A percentile compares a stretch with the other conserved stretches of the same genome.
These are phyloP conservation scores for Scomber scombrus DNA, from an alignment of 2,113 vertebrate genomes.

Conservation along the genomic window DNA sequence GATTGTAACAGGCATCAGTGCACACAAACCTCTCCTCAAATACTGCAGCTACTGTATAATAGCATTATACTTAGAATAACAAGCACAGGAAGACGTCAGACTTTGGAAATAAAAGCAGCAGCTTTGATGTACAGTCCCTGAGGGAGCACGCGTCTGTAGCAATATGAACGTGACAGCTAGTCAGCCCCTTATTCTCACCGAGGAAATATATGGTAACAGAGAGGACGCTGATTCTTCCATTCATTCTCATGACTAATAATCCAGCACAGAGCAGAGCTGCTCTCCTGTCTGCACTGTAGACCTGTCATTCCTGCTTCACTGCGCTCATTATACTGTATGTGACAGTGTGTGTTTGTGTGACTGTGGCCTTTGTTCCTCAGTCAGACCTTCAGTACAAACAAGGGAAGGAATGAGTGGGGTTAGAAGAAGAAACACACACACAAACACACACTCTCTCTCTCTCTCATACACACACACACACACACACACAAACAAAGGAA, in stretches of 20 bases:
- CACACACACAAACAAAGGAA: constrained; percentile 8
- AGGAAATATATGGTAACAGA: constrained; percentile 5
- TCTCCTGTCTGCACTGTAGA: constrained; percentile 1
- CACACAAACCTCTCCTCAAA: no score
- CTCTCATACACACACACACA: constrained; percentile 4
- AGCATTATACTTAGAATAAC: no score
- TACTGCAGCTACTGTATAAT: no score
- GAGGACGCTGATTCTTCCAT: constrained; percentile 6
- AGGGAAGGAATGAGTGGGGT: constrained; percentile 14
- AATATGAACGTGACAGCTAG: not conserved
- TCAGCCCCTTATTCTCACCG: not conserved
- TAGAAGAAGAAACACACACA: constrained; percentile 10
- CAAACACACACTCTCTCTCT: constrained; percentile 32
- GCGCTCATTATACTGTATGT: constrained; percentile 25
- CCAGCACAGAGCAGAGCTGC: not conserved
- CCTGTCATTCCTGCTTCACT: constrained; percentile 16
- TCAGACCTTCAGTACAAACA: constrained; percentile 33
- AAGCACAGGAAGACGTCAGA: no score
- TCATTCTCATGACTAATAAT: constrained; percentile 12
- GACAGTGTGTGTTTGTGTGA: constrained; percentile 20
- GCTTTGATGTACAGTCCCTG: no score
- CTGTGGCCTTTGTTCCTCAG: constrained; percentile 26
- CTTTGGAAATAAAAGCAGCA: no score
- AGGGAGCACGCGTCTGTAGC: no score
- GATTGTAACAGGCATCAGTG: no score